Base-by-base conservation (phyloP, 2,888 invertebrate genomes). In the Hydrotaea cyrtoneurina region DNA sequence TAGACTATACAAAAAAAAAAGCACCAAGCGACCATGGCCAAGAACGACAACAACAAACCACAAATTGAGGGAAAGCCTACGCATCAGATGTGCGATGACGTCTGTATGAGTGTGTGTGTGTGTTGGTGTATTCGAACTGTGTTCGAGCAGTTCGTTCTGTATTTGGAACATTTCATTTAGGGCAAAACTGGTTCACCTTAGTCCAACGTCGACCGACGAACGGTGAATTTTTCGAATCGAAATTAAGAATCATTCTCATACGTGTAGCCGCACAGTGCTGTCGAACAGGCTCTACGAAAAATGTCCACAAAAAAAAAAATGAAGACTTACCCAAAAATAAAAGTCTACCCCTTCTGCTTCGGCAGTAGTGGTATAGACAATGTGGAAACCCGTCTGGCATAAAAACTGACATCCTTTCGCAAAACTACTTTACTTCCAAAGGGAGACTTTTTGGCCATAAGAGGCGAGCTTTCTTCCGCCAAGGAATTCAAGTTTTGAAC, bases 151-250 rank as follows among this genome's bases (percentile, higher is more conserved):
- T 59, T 21, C 64, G 57, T 43, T 66, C 66, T 73, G 21, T 66
- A 76, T 78, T 74, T 64, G 11, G 23, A 46, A n/a, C 31, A 46
- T 55, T 66, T 82, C 53, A 75, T 85, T 79, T 79, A 82, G 84
- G 84, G 79, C 77, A 85, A 77, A 82, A 85, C 85, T 80, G 80
- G 79, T 82, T 79, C 85, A 85, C 82, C 85, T 85, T 85, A 69
- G 79, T 31, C 15, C 21, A 62, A 62, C 62, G 23, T n/a, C 31
- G 21, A 43, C 5, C 19, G 69, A 19, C 21, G 1, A 43, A 46
- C 46, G 69, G 43, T 43, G 43, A 69, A 69, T 46, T 46, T 46
- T 46, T 69, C 46, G 39, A 69, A 69, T 46, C 69, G 26, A 23
- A 69, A 46, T 43, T 46, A 15, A 23, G 69, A 46, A 69, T 69